These are phyloP conservation scores for Ectemnius lituratus DNA, from an alignment of 2,888 invertebrate species.

Conservation along the genomic window DNA sequence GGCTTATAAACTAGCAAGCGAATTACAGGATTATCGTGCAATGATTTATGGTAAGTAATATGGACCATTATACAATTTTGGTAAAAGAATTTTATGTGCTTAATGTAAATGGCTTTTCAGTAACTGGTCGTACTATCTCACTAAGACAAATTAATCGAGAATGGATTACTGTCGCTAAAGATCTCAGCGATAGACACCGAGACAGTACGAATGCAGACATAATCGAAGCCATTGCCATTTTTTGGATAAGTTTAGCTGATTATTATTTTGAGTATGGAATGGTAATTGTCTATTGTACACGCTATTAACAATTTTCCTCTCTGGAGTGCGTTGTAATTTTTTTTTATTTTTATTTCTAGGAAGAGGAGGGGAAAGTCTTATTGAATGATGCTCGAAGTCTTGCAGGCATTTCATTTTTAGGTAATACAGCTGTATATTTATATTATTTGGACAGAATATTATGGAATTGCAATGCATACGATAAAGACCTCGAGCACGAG, in stretches of 20 bases:
- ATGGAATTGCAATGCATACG: conserved; percentile 59
- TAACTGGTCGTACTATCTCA: conserved; percentile 66
- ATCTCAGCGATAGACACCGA: conserved; percentile 46
- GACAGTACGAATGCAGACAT: conserved; percentile 47
- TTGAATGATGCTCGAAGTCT: conserved; percentile 56
- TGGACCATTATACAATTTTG: conserved; percentile 11
- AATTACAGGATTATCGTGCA: conserved; percentile 54
- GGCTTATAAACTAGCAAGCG: conserved; percentile 64
- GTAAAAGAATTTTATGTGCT: background rate
- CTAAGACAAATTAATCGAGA: conserved; percentile 60
- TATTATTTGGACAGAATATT: conserved; percentile 60
- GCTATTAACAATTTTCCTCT: background rate
- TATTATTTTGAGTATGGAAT: conserved; percentile 68
- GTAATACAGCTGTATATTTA: conserved; percentile 57
- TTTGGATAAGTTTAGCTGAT: conserved; percentile 70
- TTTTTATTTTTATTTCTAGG: conserved; percentile 42
- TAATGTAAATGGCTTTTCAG: conserved; percentile 44
- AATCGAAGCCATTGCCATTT: conserved; percentile 58
- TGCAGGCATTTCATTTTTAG: conserved; percentile 52
- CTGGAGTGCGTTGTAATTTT: conserved; percentile 4
- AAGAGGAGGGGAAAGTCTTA: conserved; percentile 61
- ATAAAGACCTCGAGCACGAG: conserved; percentile 54
- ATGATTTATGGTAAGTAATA: conserved; percentile 64
- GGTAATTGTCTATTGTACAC: conserved; percentile 45
- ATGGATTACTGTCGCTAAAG: conserved; percentile 65